Evolutionary conservation across 1,140 invertebrate species (phyloP), one percentile per base, ranked within the genome.

Genomic region (Hormaphis cornu): DNA sequence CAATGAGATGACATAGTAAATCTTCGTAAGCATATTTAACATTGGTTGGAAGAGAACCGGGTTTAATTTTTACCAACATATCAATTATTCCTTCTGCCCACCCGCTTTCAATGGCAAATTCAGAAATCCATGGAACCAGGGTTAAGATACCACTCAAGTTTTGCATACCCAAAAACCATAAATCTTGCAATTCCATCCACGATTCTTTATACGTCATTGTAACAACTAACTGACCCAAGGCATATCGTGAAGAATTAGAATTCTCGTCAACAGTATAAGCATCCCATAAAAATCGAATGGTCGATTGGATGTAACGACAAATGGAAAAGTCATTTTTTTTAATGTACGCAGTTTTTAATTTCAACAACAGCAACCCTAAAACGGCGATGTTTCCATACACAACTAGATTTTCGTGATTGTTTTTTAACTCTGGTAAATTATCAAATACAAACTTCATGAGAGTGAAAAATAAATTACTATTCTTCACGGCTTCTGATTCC

Each of bases 121-220:
- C 89, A 0, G 89, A 90, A 20, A 95, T 85, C 91, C 91, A 94
- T 1, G 91, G 89, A 53, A 93, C 84, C 52, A 86, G 82, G 4
- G 87, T 82, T 9, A 95, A 78, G 0, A 95, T 86, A 6, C 85
- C 84, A 73, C 88, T 87, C 79, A 94, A 86, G 14, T 91, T 93
- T 79, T 95, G 91, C 90, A 95, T 93, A 14, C 92, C 91, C 22
- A 95, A 79, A 78, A 93, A 95, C 93, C 93, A 95, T 1, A 95
- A 79, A 77, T 95, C 93, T 78, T 87, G 89, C 18, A 95, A 82
- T 74, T 94, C 90, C 77, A 87, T 85, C 93, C 92, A 95, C 71
- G 86, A 80, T 76, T 88, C 87, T 75, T 92, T 91, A 77, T 95
- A 95, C 14, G 84, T 82, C 80, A 90, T 89, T 3, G 90, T 85